phyloP scores from a whole-genome alignment of 2,888 invertebrate species.

The Dysmachus trigonus region DNA sequence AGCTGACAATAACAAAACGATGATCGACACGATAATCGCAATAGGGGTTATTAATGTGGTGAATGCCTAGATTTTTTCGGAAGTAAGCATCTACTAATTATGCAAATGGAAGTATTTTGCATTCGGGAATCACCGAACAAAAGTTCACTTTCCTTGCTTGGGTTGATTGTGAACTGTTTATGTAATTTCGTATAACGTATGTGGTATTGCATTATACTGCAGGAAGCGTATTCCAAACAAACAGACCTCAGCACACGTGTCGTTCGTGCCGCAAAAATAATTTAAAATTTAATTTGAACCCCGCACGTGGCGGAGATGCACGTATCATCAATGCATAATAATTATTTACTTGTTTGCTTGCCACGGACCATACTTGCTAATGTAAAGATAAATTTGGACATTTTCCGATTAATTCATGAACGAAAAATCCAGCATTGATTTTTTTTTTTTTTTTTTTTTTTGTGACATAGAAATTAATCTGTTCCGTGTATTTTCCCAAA shows the following conservation, averaged over 20 bases:
- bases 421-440: not conserved
- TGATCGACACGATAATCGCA: no score
- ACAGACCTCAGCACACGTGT: conserved; percentile 27
- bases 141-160: not conserved
- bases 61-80: not conserved
- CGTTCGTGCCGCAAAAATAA: conserved; percentile 37
- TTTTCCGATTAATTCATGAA: conserved; percentile 8
- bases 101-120: not conserved
- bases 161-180: conserved; percentile 3
- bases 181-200: not conserved
- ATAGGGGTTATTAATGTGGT: not conserved
- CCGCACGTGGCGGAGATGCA: not conserved
- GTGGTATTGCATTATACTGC: not conserved
- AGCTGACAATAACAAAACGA: no score
- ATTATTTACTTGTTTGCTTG: conserved; percentile 29
- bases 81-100: not conserved
- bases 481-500: not conserved
- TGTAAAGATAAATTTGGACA: conserved; percentile 28
- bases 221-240: conserved; percentile 6
- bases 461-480: not conserved
- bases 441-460: not conserved
- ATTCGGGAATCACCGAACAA: not conserved
- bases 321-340: conserved; percentile 26
- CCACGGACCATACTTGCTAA: conserved; percentile 1
- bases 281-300: conserved; percentile 34